Conservation (phyloP, 2,888 invertebrate species). For the Cephus runcator region DNA sequence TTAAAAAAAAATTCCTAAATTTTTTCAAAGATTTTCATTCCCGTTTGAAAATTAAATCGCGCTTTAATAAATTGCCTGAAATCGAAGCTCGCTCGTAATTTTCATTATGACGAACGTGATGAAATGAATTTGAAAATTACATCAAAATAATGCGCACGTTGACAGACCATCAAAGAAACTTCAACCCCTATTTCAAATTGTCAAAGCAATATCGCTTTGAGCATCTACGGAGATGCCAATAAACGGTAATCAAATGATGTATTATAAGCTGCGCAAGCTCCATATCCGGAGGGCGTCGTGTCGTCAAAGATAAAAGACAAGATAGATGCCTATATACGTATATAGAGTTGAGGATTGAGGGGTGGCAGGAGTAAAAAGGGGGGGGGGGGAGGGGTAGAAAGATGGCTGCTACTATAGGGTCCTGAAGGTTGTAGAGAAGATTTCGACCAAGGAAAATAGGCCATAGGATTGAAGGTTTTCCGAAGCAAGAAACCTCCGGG, state of each 20-base stretch:
- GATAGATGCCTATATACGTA: neutral
- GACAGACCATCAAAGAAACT: slow-evolving; percentile 9
- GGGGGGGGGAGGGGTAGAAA: neutral
- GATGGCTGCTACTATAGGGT: neutral
- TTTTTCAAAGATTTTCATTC: neutral
- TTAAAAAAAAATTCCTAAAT: too few relatives aligned
- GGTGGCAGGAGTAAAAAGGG: neutral
- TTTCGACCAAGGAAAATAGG: neutral
- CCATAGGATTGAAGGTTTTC: neutral
- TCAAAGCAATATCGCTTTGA: slow-evolving; percentile 20
- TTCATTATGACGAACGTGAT: neutral
- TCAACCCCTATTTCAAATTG: neutral
- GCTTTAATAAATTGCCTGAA: neutral
- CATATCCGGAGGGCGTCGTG: slow-evolving; percentile 15
- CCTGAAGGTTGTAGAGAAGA: neutral
- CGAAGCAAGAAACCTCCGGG: neutral
- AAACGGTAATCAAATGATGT: slow-evolving; percentile 20
- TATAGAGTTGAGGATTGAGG: neutral
- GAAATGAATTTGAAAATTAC: neutral
- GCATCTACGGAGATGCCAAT: slow-evolving; percentile 1
- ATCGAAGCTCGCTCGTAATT: neutral
- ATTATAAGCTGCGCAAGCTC: slow-evolving; percentile 18
- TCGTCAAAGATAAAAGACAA: slow-evolving; percentile 17
- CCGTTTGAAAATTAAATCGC: neutral
- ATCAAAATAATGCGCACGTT: neutral